Conservation (phyloP, 2,113 vertebrate species). For the Callopanchax toddi region DNA sequence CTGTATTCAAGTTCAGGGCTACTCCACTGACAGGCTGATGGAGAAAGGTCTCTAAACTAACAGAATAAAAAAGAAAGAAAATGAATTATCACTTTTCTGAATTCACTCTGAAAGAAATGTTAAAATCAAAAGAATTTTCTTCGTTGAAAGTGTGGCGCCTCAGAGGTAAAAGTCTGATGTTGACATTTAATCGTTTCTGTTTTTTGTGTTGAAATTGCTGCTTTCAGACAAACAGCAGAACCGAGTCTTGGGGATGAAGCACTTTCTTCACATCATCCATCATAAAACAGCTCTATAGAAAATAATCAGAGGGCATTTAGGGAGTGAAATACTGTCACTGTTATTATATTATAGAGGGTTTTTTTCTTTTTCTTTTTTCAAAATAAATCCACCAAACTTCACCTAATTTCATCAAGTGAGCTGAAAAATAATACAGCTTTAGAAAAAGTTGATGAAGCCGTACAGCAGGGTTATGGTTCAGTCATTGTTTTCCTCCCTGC, state of each 20-base stretch:
- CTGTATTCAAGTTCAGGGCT: constrained; percentile 60
- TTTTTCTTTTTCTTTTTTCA: background rate
- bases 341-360: too few species aligned
- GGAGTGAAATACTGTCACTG: background rate
- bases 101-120: too few species aligned
- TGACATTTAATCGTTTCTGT: constrained; percentile 35
- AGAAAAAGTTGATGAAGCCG: constrained; percentile 33
- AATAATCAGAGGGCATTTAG: background rate
- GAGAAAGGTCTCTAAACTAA: constrained; percentile 1
- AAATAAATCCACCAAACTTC: constrained; percentile 6
- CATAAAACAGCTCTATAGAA: constrained; percentile 11
- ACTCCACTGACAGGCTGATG: too few species aligned
- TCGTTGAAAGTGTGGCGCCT: background rate
- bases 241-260: constrained; percentile 4
- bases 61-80: too few species aligned
- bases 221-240: constrained; percentile 15
- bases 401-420: background rate
- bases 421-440: constrained; percentile 4
- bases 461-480: constrained; percentile 22
- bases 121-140: background rate
- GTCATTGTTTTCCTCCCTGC: constrained; percentile 34
- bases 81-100: background rate
- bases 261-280: constrained; percentile 15
- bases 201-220: constrained; percentile 11
- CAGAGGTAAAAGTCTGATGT: too few species aligned